phyloP scores from a whole-genome alignment of 2,888 invertebrate species.

The Melieria picta region DNA sequence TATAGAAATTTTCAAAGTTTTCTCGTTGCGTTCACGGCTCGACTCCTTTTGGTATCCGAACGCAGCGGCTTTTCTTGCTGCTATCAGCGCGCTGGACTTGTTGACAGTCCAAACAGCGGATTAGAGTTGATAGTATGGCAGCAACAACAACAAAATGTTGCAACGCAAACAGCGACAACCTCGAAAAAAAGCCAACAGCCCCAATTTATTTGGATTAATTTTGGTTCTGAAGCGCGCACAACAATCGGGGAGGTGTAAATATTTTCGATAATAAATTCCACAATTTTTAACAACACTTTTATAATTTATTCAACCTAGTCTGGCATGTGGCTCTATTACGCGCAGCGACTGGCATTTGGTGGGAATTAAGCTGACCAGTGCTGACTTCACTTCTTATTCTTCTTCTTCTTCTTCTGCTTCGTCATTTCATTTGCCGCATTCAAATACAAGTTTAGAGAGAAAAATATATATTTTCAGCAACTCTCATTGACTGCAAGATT shows the following conservation, averaged over 20 bases:
- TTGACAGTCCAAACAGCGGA: conserved; percentile 27
- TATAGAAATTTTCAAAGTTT: conserved; percentile 23
- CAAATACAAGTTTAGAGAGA: no score
- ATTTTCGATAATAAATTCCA: conserved; percentile 31
- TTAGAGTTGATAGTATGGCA: conserved; percentile 1
- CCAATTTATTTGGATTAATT: conserved; percentile 33
- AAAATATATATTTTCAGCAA: no score
- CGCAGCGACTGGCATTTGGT: no score
- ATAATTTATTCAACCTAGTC: no score
- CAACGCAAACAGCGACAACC: neutral
- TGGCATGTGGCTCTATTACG: no score
- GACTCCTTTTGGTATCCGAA: no score
- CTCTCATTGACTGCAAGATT: no score
- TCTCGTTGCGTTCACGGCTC: no score
- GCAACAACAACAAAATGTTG: neutral
- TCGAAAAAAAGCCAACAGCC: conserved; percentile 20
- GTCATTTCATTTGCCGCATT: no score
- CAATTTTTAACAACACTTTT: neutral
- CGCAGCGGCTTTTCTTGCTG: conserved; percentile 14
- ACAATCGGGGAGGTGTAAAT: conserved; percentile 32
- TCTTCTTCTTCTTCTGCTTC: no score
- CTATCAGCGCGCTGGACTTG: conserved; percentile 18
- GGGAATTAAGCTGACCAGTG: no score
- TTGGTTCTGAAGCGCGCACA: conserved; percentile 14
- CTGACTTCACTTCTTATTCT: no score